These are phyloP conservation scores for Lasius platythorax DNA, from an alignment of 2,888 invertebrate genomes.

Conservation along the genomic window DNA sequence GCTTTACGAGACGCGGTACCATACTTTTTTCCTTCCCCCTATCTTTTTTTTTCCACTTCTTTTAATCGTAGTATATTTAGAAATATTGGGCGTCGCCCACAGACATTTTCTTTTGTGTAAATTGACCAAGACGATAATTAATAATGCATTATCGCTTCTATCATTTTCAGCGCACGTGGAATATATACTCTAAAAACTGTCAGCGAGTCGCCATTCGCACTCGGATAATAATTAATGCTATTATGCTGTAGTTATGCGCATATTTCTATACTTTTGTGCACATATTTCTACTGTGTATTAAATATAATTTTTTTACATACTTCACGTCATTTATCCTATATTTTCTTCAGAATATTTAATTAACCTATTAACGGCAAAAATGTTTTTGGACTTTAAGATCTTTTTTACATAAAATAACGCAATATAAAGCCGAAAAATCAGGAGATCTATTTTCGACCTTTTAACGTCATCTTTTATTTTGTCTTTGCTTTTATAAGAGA, in stretches of 20 bases:
- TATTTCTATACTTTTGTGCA: conserved; percentile 2
- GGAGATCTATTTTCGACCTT: not conserved
- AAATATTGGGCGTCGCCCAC: not conserved
- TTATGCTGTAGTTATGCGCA: not conserved
- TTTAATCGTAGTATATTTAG: not conserved
- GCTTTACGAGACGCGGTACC: not conserved
- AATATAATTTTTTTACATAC: conserved; percentile 10
- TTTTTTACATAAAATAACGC: not conserved
- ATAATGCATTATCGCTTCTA: not conserved
- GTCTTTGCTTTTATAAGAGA: not conserved
- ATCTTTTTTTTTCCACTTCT: not conserved
- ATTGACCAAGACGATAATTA: not conserved
- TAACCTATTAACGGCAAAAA: not conserved
- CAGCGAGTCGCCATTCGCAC: not conserved
- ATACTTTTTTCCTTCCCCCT: not conserved
- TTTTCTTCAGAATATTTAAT: not conserved
- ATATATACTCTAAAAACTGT: no score
- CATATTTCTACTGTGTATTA: not conserved
- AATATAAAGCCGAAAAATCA: not conserved
- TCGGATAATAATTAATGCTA: not conserved
- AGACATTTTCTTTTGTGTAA: not conserved
- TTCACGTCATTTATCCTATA: not conserved
- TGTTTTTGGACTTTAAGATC: not conserved
- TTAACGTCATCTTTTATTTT: not conserved
- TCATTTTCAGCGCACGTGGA: conserved; percentile 35